phyloP scores from a whole-genome alignment of 2,797 vertebrate genomes.

The Malurus splendens region DNA sequence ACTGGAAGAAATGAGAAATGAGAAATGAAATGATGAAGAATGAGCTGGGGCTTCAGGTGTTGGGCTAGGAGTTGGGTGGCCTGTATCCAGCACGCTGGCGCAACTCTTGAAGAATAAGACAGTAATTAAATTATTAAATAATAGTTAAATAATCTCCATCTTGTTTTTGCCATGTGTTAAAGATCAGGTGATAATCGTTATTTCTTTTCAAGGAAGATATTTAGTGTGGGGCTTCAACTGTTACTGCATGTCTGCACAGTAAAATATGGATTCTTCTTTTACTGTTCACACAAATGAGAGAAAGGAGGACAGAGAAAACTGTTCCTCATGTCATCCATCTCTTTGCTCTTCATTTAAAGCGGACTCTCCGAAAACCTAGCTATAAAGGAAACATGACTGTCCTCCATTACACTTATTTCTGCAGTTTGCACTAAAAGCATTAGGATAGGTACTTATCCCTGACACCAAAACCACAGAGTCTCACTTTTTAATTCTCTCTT shows the following conservation, averaged over 20 bases:
- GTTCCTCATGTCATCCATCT: not conserved
- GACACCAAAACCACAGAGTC: not conserved
- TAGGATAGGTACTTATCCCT: not conserved
- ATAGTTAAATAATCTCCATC: not conserved
- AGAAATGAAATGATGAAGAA: not conserved
- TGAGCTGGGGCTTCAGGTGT: not conserved
- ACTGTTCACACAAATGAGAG: not conserved
- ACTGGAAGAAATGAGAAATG: not conserved
- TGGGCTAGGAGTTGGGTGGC: not conserved
- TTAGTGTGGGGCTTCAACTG: not conserved
- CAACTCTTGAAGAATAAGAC: not conserved
- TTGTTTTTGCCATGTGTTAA: not conserved
- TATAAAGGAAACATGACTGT: not conserved
- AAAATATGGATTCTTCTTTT: not conserved
- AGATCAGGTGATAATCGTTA: not conserved
- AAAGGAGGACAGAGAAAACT: not conserved
- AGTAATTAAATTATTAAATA: not conserved
- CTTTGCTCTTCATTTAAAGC: not conserved
- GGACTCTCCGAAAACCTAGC: not conserved
- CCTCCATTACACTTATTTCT: not conserved
- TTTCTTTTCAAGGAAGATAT: not conserved
- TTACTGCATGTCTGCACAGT: not conserved
- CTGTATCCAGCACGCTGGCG: not conserved
- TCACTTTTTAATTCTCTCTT: constrained; percentile 5
- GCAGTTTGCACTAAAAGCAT: not conserved